Evolutionary conservation across 2,113 vertebrate genomes (phyloP).

Genomic region (Mirounga angustirostris): DNA sequence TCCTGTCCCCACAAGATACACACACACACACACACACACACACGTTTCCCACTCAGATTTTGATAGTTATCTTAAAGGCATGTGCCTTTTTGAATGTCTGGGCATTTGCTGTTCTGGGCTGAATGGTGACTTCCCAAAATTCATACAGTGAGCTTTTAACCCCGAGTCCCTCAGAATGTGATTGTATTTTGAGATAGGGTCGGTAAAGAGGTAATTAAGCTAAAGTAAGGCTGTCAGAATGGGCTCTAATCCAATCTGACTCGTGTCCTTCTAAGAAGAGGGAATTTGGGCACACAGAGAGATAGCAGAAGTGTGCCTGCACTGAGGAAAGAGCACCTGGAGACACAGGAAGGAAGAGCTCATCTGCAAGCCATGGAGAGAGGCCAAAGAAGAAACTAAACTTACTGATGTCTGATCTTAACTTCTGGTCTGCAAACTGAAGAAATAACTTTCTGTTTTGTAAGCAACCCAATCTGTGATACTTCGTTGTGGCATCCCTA

Average conservation of each 20-base stretch:
- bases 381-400: not conserved
- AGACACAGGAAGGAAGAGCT: not conserved
- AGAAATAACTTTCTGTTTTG: not conserved
- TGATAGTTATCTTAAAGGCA: not conserved
- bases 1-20: not conserved
- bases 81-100: not conserved
- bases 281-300: not conserved
- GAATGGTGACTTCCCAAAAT: not conserved
- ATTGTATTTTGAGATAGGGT: not conserved
- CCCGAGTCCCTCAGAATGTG: not conserved
- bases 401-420: not conserved
- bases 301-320: accelerated
- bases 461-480: not conserved
- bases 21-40: not conserved
- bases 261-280: not conserved
- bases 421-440: not conserved
- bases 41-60: not conserved
- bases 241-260: not conserved
- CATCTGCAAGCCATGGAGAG: not conserved
- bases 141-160: not conserved
- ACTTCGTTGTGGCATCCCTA: not conserved
- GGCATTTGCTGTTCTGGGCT: not conserved
- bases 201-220: not conserved
- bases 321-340: not conserved
- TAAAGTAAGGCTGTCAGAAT: not conserved